Base-by-base conservation (phyloP, 2,888 invertebrate species). In the Exephanes ischioxanthus region DNA sequence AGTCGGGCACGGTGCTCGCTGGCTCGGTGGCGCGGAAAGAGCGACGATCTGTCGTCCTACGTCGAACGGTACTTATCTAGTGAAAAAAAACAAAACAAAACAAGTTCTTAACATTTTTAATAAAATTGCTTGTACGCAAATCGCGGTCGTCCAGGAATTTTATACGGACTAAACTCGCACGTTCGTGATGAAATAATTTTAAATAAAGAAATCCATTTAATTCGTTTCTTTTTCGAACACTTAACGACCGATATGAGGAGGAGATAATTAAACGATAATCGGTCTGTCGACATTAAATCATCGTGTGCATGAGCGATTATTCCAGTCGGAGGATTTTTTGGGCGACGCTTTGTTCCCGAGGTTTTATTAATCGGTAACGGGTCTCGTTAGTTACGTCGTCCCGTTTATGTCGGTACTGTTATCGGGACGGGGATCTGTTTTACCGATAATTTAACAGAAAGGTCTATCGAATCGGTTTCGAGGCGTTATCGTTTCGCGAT, bases 41-140 rank as follows among this genome's bases (percentile, higher is more conserved):
- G 53, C 84, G 73, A 81, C 84, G 80, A 81, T 84, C 72, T 82
- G 76, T 33, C 61, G 14, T n/a, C 48, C 22, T 4, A 26, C 48
- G 51, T 63, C 63, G 53, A 26, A 26, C 4, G 14, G 26, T 48
- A 48, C 45, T 48, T 58, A 22, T 26, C 14, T 26, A 58, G 11
- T 58, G 26, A 14, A 26, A 26, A 22, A 58, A 58, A 26, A 48
- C n/a, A n/a, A 45, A 45, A 41, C 41, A 11, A 41, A 48, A 48
- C 16, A 48, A 14, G 45, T 48, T 16, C 4, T 14, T 14, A 16
- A 16, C 3, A 16, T 48, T 26, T 26, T 14, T 14, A 11, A 51
- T 53, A n/a, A 19, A 53, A 51, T n/a, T 5, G 5, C 19, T 55
- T 22, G 0, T 9, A 55, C 19, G 22, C 22, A 58, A 58, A 58